Conservation (phyloP, 2,888 invertebrate species). For the Stegophylla sp. region DNA sequence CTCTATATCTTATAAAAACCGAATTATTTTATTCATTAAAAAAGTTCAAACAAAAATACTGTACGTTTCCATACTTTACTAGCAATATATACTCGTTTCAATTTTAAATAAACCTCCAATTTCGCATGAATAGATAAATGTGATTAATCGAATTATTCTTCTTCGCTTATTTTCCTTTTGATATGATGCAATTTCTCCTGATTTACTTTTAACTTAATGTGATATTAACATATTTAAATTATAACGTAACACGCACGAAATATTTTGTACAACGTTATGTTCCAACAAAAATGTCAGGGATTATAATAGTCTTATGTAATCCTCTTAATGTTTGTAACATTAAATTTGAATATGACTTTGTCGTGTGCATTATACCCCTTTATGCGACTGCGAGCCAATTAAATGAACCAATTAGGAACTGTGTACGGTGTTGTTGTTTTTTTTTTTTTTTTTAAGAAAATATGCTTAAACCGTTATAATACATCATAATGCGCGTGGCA, state of each 20-base stretch:
- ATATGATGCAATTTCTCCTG: background rate
- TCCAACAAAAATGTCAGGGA: slow-evolving; percentile 27
- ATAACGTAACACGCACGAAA: slow-evolving; percentile 16
- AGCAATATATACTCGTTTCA: too few species aligned
- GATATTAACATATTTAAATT: slow-evolving; percentile 33
- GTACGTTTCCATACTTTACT: too few species aligned
- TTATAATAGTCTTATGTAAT: slow-evolving; percentile 31
- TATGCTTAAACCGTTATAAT: background rate
- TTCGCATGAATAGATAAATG: too few species aligned
- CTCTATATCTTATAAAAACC: too few species aligned
- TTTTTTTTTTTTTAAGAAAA: background rate
- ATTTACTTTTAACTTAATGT: background rate
- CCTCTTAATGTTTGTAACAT: slow-evolving; percentile 25
- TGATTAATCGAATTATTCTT: too few species aligned
- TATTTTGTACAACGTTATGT: slow-evolving; percentile 21
- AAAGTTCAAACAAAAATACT: too few species aligned
- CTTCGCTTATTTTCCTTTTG: too few species aligned
- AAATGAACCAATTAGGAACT: background rate
- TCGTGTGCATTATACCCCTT: background rate
- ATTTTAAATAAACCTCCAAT: too few species aligned
- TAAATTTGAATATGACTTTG: slow-evolving; percentile 5
- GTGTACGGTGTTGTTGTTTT: background rate
- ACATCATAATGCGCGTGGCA: too few species aligned
- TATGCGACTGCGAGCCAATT: background rate
- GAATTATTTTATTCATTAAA: too few species aligned